These are phyloP conservation scores for Chanos chanos DNA, from an alignment of 2,797 vertebrate genomes.

Conservation along the genomic window DNA sequence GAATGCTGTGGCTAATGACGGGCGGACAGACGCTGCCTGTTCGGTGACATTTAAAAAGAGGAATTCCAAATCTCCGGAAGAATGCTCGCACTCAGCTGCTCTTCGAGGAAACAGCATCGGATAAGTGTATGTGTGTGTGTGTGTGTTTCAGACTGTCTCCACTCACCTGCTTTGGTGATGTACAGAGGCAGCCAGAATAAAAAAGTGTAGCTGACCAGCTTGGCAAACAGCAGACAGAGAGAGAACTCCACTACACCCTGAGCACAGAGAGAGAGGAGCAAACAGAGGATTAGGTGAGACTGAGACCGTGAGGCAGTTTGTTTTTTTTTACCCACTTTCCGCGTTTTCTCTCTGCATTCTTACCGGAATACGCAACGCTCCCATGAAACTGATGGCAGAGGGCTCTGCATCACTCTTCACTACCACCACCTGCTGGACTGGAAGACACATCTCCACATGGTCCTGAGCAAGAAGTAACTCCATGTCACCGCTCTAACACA, in stretches of 20 bases:
- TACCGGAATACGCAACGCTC: conserved; percentile 86
- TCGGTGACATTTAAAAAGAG: not conserved
- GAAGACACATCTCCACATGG: conserved; percentile 43
- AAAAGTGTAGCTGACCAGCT: conserved; percentile 93
- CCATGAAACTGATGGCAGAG: conserved; percentile 87
- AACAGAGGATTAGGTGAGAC: not conserved
- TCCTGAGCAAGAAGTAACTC: conserved; percentile 66
- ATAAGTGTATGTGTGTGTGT: not conserved
- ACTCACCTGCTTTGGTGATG: conserved; percentile 85
- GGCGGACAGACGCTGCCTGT: too few relatives aligned
- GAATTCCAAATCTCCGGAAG: not conserved
- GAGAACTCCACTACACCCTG: conserved; percentile 92
- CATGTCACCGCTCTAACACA: conserved; percentile 64
- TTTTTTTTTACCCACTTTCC: too few relatives aligned
- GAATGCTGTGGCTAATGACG: too few relatives aligned
- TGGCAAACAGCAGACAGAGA: conserved; percentile 88
- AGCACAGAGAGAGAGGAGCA: not conserved
- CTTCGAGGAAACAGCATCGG: too few relatives aligned
- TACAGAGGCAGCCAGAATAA: conserved; percentile 94
- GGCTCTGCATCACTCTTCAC: conserved; percentile 68
- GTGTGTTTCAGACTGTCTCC: not conserved
- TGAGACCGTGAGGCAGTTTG: not conserved
- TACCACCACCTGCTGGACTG: conserved; percentile 64
- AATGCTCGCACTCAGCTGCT: not conserved
- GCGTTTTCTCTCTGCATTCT: too few relatives aligned